Base-by-base conservation (phyloP, 2,797 vertebrate genomes). In the Natrix natrix region DNA sequence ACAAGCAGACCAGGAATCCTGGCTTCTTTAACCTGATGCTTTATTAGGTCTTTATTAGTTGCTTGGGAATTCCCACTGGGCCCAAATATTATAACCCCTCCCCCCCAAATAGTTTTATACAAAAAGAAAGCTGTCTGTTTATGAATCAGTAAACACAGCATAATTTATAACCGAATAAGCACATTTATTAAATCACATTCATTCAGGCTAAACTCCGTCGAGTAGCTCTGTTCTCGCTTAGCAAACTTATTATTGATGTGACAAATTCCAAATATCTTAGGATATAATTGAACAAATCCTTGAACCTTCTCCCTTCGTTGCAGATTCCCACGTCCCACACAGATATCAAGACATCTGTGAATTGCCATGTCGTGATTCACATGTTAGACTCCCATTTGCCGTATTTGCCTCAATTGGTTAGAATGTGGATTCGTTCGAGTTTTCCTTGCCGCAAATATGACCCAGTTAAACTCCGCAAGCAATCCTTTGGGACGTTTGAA, bases 401-500 rank as follows among this genome's bases (percentile, higher is more conserved):
- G 6, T 37, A 17, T 32, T 74, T 1, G 7, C 14, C 1, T 14
- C 8, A 37, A 74, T 17, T 37, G 14, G 1, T 48, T 83, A 11
- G 20, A 83, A 24, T 24, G 20, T 48, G 37, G 74, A 24, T 83
- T 48, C 24, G 37, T 83, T 48, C 0, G 4, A 24, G 37, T 83
- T 48, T 57, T 93, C 20, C 92, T 90, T 74, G 54, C 16, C 17
- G 43, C 88, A 14, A 20, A 7, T 86, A 60, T 37, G 90, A 92
- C 90, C 91, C 86, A 59, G 28, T 55, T 66, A 90, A 93, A 96
- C 90, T 78, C 93, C 90, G 87, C 20, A 89, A 89, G 37, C 60
- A 4, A 86, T 87, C 94, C 37, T 89, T 66, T 60, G 88, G 91
- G 94, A 90, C 91, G 94, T 56, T 94, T 83, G 20, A 48, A 48